Evolutionary conservation across 2,797 vertebrate genomes (phyloP), one percentile per base, ranked within the genome.

Genomic region (Dendrocincla fuliginosa): DNA sequence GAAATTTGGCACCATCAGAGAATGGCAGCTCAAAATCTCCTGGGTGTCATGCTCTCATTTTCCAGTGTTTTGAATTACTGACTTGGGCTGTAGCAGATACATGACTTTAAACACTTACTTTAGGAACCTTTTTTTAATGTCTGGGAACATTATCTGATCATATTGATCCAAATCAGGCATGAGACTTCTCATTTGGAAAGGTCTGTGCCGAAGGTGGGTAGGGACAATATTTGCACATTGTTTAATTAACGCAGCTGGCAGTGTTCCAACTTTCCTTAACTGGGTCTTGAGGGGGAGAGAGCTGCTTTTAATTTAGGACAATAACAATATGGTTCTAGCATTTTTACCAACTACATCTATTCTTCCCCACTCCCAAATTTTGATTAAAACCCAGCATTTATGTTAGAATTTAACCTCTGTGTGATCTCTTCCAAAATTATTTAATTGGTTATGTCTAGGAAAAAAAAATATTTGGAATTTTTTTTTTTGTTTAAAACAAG

Each of bases 401-500:
- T 67, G 16, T 93, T 93, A 96, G 84, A 94, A 89, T 95, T 92
- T 93, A 91, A 95, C 46, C 79, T 96, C 44, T n/a, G 44, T 80
- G 37, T 92, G 78, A 93, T 73, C 44, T 37, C 23, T 19, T 86
- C n/a, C 56, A 93, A 81, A 95, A 79, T 52, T 55, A 50, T 86
- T 89, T 93, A 90, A 79, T 83, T 96, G 86, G 49, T 95, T 92
- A 82, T 8, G 22, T 6, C 6, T 53, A 88, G 80, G 69, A 46
- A 69, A 39, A 90, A 76, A 79, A 33, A 60, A 82, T 59, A 65
- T 80, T 91, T 94, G 6, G 39, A 74, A 71, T 83, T 6, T 19
- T 39, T 24, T 83, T 92, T 89, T 89, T 37, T 59, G 10, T 92
- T 74, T 44, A 18, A 27, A 61, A 53, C 50, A 83, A 8, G 77